Evolutionary conservation across 2,888 invertebrate genomes (phyloP), one percentile per base, ranked within the genome.

Genomic region (Dexiosoma caninum): DNA sequence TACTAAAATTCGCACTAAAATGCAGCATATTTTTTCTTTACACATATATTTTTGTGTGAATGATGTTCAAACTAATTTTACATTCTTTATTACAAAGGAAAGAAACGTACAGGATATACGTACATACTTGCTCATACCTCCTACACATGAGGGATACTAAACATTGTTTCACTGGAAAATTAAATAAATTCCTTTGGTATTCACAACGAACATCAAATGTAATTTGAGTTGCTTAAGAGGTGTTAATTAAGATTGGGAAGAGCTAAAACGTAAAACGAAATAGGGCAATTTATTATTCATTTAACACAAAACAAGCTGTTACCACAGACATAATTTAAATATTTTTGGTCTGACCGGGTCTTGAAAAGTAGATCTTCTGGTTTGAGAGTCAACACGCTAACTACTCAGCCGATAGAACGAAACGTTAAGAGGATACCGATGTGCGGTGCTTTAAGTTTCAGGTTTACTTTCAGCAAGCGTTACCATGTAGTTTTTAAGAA

Each of bases 11-110:
- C 21, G n/a, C 16, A 14, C 16, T 10, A 23, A 53, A 44, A 35
- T 62, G 23, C 12, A 35, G 44, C 62, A 37, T 16, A 37, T 27
- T 60, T 44, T 21, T 51, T 51, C 49, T 30, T 74, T 66, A 49
- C 59, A 57, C 9, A 49, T 37, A n/a, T 27, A 27, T 27, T 27
- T 27, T 57, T 16, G 40, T 35, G 40, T 51, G 8, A 42, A 60
- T 59, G 19, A 59, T 59, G 42, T 75, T 67, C 42, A 51, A 67
- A 67, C 62, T 59, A 67, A 51, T 67, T 75, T 66, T 51, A 75
- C 67, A 75, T 59, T 23, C 59, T 67, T 59, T 74, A 12, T 21
- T 59, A 75, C 75, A 67, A 75, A 67, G 51, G 59, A 67, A 75
- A 75, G 51, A 51, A 67, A 16, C 16, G 10, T 12, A 30, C 53